phyloP scores from a whole-genome alignment of 2,888 invertebrate genomes.

The Eupsilia transversa region DNA sequence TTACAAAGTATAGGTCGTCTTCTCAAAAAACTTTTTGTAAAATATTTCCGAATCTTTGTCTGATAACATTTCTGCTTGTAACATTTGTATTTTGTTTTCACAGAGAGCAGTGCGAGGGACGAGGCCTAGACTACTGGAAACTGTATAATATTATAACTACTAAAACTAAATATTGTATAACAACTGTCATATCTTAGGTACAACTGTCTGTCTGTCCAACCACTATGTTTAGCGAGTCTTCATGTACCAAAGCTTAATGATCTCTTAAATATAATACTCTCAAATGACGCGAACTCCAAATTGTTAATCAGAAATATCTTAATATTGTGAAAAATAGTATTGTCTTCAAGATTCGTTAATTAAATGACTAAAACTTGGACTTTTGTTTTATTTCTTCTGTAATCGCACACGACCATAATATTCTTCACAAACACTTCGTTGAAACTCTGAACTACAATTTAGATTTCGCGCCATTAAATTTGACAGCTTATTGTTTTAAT shows the following conservation, averaged over 20 bases:
- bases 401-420: conserved; percentile 8
- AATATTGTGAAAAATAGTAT: conserved; percentile 26
- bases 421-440: conserved; percentile 34
- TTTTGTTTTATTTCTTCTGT: conserved; percentile 30
- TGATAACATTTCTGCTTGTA: background rate
- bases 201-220: conserved; percentile 68
- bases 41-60: background rate
- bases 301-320: conserved; percentile 15
- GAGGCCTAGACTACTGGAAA: conserved; percentile 85
- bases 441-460: conserved; percentile 15
- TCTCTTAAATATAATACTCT: conserved; percentile 18
- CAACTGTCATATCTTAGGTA: conserved; percentile 76
- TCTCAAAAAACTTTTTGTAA: background rate
- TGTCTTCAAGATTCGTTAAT: conserved; percentile 13
- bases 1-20: background rate
- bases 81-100: conserved; percentile 54
- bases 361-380: background rate
- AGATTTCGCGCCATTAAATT: conserved; percentile 49
- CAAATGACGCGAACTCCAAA: conserved; percentile 29
- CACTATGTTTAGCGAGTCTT: conserved; percentile 37
- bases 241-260: conserved; percentile 23
- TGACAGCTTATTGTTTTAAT: conserved; percentile 37
- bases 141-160: conserved; percentile 73
- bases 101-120: conserved; percentile 82
- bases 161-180: conserved; percentile 68